Percentiles rank a stretch among this genome's conserved stretches.
Conservation (phyloP, 2,888 invertebrate species). For the Sinotaia quadrata region DNA sequence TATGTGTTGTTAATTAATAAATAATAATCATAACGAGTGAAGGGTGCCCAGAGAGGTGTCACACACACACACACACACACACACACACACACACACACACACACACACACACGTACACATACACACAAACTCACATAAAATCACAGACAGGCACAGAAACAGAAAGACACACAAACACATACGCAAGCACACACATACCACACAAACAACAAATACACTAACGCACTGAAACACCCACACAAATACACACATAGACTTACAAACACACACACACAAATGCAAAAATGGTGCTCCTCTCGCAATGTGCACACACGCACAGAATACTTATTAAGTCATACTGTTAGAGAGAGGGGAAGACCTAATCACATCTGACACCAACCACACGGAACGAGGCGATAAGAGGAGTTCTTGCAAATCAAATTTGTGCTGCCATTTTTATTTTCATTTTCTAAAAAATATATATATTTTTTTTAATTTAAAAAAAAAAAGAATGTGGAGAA, state of each 20-base stretch:
- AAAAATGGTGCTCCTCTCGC: not conserved
- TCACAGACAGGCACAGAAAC: conserved; percentile 1
- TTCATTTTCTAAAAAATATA: too few relatives aligned
- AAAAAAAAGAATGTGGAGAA: too few relatives aligned
- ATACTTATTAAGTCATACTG: too few relatives aligned
- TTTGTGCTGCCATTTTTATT: too few relatives aligned
- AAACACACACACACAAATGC: conserved; percentile 6
- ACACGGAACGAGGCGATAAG: too few relatives aligned
- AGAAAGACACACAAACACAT: not conserved
- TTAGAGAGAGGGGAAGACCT: too few relatives aligned
- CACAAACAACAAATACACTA: not conserved
- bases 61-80: conserved; percentile 1
- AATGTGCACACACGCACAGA: not conserved
- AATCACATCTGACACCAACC: too few relatives aligned
- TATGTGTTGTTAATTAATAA: too few relatives aligned
- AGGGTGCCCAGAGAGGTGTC: too few relatives aligned
- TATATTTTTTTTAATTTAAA: too few relatives aligned
- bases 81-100: conserved; percentile 5
- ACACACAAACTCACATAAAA: not conserved
- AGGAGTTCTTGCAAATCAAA: too few relatives aligned
- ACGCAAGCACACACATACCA: not conserved
- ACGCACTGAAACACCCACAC: not conserved
- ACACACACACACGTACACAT: not conserved
- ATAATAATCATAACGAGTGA: too few relatives aligned
- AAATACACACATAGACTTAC: conserved; percentile 1